Evolutionary conservation across 2,113 vertebrate species (phyloP), one percentile per base, ranked within the genome.

Genomic region (Struthidea cinerea): DNA sequence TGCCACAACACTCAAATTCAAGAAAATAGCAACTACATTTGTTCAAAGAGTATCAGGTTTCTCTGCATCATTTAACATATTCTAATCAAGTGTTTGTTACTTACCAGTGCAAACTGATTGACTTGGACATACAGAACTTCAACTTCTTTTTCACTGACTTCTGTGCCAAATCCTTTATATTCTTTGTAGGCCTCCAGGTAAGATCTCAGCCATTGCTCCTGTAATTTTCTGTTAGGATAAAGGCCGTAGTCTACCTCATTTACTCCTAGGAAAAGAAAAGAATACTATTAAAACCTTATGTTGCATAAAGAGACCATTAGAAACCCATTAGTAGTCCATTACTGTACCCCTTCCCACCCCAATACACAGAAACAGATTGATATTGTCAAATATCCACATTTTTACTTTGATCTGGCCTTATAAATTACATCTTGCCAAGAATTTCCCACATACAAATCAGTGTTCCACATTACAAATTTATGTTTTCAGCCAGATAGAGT

Each of bases 161-260:
- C 97, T 7, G 89, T 92, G 35, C 97, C 96, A 94, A 98, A 98
- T 44, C 98, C 99, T 96, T 99, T 99, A 94, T 97, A 98, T 30
- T 99, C 98, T 96, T 99, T 99, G 96, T 99, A 99, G 77, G 99
- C 98, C 97, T 99, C 99, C 63, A 99, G 98, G 91, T 99, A 99
- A 49, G 98, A 98, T 70, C 98, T 98, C 46, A 99, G 97, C 99
- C 99, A 99, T n/a, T 98, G 97, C 49, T 98, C 94, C 96, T 99
- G 99, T n/a, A 99, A 98, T 46, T 97, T 89, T 85, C 98, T 98
- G 33, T 94, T 94, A 57, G 99, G 99, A 94, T 99, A 99, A 91
- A 99, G 98, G 88, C 97, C 99, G 96, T 99, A 99, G 97, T 99
- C 99, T 96, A 99, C 99, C 71, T 99, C 99, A 78, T 99, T 99